Percentiles rank a stretch among this genome's conserved stretches.
Evolutionary conservation across 2,113 vertebrate genomes (phyloP).

Genomic region (Elephantulus edwardii): DNA sequence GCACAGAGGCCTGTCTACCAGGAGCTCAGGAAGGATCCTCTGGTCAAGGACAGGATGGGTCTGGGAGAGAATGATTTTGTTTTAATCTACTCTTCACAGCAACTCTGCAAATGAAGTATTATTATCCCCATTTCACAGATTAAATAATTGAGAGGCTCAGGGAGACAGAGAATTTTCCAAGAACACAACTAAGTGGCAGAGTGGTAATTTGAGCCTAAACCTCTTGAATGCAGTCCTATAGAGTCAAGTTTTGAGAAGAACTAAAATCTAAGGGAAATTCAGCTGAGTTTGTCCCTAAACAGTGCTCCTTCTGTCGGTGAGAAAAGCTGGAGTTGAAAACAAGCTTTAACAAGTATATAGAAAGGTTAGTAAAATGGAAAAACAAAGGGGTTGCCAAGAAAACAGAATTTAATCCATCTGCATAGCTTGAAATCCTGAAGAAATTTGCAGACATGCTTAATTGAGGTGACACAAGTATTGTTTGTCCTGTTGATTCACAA

Average conservation of each 20-base stretch:
- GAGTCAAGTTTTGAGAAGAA: background rate
- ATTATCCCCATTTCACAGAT: too few species aligned
- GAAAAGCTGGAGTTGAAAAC: background rate
- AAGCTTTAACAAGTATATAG: background rate
- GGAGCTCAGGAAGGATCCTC: background rate
- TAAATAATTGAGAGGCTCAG: too few species aligned
- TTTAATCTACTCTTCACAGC: background rate
- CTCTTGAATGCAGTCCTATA: background rate
- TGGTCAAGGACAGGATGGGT: background rate
- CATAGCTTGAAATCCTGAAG: background rate
- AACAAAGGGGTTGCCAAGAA: background rate
- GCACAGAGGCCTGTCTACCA: background rate
- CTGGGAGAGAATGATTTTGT: too few species aligned
- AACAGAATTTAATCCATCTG: background rate
- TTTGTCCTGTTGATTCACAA: background rate
- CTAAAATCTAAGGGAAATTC: background rate
- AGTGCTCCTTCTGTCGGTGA: background rate
- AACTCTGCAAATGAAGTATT: background rate
- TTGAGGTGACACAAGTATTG: background rate
- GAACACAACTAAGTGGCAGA: background rate
- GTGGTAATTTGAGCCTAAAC: background rate
- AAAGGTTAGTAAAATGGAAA: background rate
- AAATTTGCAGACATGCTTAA: background rate
- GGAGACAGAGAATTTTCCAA: background rate
- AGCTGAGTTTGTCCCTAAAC: background rate